A percentile compares a stretch with the other conserved stretches of the same genome.
Evolutionary conservation across 2,888 invertebrate genomes (phyloP).

Genomic region (Argyra leucocephala): DNA sequence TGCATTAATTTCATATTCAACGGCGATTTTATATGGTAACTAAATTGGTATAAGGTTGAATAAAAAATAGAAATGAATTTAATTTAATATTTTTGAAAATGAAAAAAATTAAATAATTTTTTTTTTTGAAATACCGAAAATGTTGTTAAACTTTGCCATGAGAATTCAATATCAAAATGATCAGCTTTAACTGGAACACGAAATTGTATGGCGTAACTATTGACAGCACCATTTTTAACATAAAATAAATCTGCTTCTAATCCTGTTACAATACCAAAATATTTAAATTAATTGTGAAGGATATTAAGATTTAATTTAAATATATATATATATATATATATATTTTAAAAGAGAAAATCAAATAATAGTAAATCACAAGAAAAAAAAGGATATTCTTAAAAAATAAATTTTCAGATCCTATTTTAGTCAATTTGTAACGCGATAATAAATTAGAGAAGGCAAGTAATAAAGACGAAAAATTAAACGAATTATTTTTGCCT

Average conservation of each 20-base stretch:
- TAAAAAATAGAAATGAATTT: neutral
- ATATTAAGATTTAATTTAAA: neutral
- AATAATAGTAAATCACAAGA: too few relatives aligned
- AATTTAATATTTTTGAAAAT: neutral
- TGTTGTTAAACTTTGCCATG: constrained; percentile 70
- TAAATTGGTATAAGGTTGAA: constrained; percentile 40
- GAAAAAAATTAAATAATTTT: neutral
- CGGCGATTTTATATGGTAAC: constrained; percentile 67
- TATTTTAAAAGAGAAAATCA: too few relatives aligned
- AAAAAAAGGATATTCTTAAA: too few relatives aligned
- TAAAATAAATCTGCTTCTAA: constrained; percentile 70
- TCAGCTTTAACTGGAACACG: constrained; percentile 70
- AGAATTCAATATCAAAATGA: constrained; percentile 71
- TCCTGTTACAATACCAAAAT: constrained; percentile 47
- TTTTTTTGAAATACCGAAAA: constrained; percentile 50
- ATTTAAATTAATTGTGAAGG: neutral
- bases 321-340: neutral
- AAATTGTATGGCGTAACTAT: constrained; percentile 76
- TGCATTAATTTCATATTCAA: constrained; percentile 57
- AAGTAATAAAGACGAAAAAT: neutral
- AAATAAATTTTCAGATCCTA: neutral
- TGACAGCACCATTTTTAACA: constrained; percentile 73
- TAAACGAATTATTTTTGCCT: neutral
- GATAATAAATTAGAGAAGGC: neutral
- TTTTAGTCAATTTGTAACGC: neutral